A percentile compares a stretch with the other conserved stretches of the same genome.
Conservation (phyloP, 2,113 vertebrate genomes). For the Pedetes capensis region DNA sequence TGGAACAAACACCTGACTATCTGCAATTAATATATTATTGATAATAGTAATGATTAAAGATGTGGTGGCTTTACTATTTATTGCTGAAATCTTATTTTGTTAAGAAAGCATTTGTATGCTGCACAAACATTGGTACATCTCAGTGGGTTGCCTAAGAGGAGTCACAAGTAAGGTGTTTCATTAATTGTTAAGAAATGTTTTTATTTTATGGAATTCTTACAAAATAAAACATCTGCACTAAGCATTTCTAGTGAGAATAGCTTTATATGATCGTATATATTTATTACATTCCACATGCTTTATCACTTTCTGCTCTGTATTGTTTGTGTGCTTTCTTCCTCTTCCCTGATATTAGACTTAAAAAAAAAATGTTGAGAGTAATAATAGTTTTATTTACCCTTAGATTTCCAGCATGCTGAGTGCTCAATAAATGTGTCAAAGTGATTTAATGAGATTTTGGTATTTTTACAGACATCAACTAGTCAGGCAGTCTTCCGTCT, state of each 20-base stretch:
- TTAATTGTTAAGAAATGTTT: conserved; percentile 26
- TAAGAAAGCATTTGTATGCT: not conserved
- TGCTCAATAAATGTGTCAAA: not conserved
- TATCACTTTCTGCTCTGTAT: not conserved
- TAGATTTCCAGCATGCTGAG: not conserved
- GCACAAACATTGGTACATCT: not conserved
- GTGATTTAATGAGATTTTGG: conserved; percentile 55
- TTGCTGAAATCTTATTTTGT: not conserved
- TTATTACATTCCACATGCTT: not conserved
- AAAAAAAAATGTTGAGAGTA: conserved; percentile 27
- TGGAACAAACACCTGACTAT: not conserved
- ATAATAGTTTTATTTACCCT: not conserved
- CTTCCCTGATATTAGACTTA: not conserved
- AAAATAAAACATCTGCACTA: conserved; percentile 24
- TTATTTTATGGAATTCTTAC: conserved; percentile 26
- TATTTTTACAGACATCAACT: conserved; percentile 91
- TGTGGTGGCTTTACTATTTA: not conserved
- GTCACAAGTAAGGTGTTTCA: not conserved
- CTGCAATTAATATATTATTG: not conserved
- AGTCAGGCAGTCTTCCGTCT: conserved; percentile 95
- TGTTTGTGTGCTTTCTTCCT: not conserved
- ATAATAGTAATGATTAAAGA: not conserved
- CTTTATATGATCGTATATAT: conserved; percentile 26
- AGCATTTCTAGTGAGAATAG: conserved; percentile 28
- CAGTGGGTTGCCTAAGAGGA: not conserved